Base-by-base conservation (phyloP, 2,113 vertebrate species). In the Meleagris gallopavo region DNA sequence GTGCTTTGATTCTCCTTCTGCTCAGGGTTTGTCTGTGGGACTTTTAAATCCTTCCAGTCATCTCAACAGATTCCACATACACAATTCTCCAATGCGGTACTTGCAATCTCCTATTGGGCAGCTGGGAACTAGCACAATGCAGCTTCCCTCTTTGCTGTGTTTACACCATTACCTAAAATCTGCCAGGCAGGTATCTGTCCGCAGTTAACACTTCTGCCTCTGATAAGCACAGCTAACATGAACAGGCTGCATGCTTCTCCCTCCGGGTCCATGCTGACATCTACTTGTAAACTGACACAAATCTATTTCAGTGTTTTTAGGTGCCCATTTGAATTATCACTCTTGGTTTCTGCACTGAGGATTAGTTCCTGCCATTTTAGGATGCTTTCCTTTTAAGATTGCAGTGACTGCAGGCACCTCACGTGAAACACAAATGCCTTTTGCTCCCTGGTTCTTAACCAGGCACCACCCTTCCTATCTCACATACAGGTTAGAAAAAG, bases 41-140 rank as follows among this genome's bases (percentile, higher is more conserved):
- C 93, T 82, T 83, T 87, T 75, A 60, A 50, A 34, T 79, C 57
- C 73, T 85, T 48, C 61, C 57, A 84, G 30, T 55, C 64, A 55
- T 8, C 18, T 58, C 29, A 58, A 58, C 60, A 64, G 62, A 67
- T 21, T 32, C 25, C 34, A 36, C 21, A 22, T 6, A 18, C 8
- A 14, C 3, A 34, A 45, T 20, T 20, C 32, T 70, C 34, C 83
- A 77, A 45, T 2, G 1, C 46, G 34, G 32, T 46, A 6, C 70
- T 57, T 22, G 61, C 13, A 43, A 54, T 19, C 38, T 55, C 1
- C 0, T 7, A 19, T 7, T n/a, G 8, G 30, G 70, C 5, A 57
- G 19, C 60, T 48, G 60, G 38, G 25, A 88, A 81, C 9, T 11
- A 46, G 45, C 46, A 21, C 46, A 46, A 21, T 21, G 5, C 20